phyloP scores from a whole-genome alignment of 2,888 invertebrate species.

The Elysia crispata region DNA sequence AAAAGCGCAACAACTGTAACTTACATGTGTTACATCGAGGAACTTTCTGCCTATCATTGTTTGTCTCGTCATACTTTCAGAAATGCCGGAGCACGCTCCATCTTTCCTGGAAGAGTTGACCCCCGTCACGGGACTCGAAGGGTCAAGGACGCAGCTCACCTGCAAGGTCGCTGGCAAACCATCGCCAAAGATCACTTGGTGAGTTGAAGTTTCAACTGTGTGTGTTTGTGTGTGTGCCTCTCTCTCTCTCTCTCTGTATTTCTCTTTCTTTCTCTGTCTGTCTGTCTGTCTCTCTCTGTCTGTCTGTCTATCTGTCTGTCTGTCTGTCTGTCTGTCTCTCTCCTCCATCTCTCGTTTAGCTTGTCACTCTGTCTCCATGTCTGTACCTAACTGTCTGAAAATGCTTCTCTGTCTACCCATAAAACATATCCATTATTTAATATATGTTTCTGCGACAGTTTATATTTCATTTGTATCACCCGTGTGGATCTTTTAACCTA shows the following conservation, averaged over 20 bases:
- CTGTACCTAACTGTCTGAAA: neutral
- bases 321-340: neutral
- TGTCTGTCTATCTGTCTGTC: constrained; percentile 27
- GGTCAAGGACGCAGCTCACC: constrained; percentile 71
- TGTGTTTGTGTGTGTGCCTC: neutral
- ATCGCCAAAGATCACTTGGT: constrained; percentile 73
- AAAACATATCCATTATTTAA: too few species aligned
- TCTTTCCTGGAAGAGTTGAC: constrained; percentile 85
- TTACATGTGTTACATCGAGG: too few species aligned
- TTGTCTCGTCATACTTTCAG: constrained; percentile 56
- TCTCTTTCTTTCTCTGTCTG: constrained; percentile 1
- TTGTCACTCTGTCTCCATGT: neutral
- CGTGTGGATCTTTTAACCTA: too few species aligned
- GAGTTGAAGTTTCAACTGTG: constrained; percentile 49
- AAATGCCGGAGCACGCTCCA: constrained; percentile 80
- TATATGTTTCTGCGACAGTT: too few species aligned
- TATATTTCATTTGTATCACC: too few species aligned
- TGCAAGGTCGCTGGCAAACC: constrained; percentile 76
- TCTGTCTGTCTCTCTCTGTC: constrained; percentile 37
- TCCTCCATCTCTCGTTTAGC: neutral
- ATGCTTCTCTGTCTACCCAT: too few species aligned
- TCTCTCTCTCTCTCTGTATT: neutral
- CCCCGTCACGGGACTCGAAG: constrained; percentile 80
- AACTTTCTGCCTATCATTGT: too few species aligned
- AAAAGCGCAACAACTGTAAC: too few species aligned